Conservation (phyloP, 2,888 invertebrate species). For the Scrobipalpa atriplicella region DNA sequence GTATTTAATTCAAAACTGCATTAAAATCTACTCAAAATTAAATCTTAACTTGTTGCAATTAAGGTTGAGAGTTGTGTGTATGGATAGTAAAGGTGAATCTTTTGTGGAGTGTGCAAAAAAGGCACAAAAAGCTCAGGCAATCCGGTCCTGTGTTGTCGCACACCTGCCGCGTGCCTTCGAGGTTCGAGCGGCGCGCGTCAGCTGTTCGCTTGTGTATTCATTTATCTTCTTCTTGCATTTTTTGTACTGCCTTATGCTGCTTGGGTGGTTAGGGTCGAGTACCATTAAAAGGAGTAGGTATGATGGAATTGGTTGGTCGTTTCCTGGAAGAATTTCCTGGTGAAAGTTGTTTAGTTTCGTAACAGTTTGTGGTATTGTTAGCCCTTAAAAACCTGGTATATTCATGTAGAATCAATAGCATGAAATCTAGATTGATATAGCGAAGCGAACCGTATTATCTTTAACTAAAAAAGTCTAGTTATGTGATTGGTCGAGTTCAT, state of each 20-base stretch:
- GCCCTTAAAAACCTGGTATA: too few species aligned
- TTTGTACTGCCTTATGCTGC: slow-evolving; percentile 4
- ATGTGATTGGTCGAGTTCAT: too few species aligned
- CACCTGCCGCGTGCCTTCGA: slow-evolving; percentile 11
- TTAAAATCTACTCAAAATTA: not conserved
- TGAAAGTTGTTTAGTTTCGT: too few species aligned
- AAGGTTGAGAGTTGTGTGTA: not conserved
- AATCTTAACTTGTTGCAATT: not conserved
- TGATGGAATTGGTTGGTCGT: too few species aligned
- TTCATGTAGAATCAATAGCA: too few species aligned
- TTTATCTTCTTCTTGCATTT: slow-evolving; percentile 6
- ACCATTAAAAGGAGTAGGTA: not conserved
- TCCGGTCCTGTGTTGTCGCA: slow-evolving; percentile 1
- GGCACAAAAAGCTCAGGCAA: not conserved
- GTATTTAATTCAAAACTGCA: slow-evolving; percentile 7
- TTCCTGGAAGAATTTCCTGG: too few species aligned
- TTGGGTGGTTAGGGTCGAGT: not conserved
- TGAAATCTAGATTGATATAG: too few species aligned
- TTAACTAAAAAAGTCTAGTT: too few species aligned
- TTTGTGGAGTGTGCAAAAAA: slow-evolving; percentile 12
- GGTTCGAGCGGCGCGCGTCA: slow-evolving; percentile 7
- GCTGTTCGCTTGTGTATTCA: slow-evolving; percentile 10
- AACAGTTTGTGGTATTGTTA: too few species aligned
- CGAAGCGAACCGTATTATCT: too few species aligned
- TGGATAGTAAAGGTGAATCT: slow-evolving; percentile 1